phyloP scores from a whole-genome alignment of 92 coral and sea anemone genomes.

The Phenganax stokvisi region DNA sequence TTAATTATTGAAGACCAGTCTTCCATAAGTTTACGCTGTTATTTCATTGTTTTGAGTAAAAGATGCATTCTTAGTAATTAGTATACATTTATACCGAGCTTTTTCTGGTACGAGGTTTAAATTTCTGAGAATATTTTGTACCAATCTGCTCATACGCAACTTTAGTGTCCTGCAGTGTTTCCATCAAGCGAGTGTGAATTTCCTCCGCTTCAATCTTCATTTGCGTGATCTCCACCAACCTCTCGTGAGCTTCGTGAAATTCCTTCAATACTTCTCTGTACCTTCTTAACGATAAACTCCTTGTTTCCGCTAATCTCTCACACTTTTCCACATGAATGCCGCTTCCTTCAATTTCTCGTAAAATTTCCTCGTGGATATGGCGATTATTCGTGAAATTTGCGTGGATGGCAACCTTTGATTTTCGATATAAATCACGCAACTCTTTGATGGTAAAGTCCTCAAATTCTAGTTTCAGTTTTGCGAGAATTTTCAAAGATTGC shows the following conservation, averaged over 20 bases:
- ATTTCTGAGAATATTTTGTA: constrained; percentile 30
- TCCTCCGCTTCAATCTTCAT: constrained; percentile 62
- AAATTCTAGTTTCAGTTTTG: constrained; percentile 49
- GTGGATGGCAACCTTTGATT: constrained; percentile 70
- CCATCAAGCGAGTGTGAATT: constrained; percentile 48
- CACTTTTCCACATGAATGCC: constrained; percentile 39
- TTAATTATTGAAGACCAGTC: background rate
- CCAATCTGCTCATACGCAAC: constrained; percentile 8
- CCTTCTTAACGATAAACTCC: constrained; percentile 3
- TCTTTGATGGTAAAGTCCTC: constrained; percentile 62
- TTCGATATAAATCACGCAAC: constrained; percentile 58
- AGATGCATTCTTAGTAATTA: background rate
- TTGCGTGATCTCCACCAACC: constrained; percentile 52
- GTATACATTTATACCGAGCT: constrained; percentile 44
- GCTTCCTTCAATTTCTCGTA: constrained; percentile 51
- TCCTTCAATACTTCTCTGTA: constrained; percentile 52
- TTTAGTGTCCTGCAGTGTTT: constrained; percentile 43
- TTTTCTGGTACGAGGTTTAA: constrained; percentile 51
- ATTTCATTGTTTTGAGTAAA: background rate
- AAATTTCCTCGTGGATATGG: constrained; percentile 62
- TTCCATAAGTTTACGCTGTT: background rate
- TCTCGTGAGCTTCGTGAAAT: constrained; percentile 49
- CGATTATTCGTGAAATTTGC: constrained; percentile 70
- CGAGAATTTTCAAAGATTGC: constrained; percentile 53
- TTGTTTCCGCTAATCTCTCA: constrained; percentile 45